Percentiles rank a stretch among this genome's conserved stretches.
These are phyloP conservation scores for Acrocephalus scirpaceus DNA, from an alignment of 2,797 vertebrate genomes.

Conservation along the genomic window DNA sequence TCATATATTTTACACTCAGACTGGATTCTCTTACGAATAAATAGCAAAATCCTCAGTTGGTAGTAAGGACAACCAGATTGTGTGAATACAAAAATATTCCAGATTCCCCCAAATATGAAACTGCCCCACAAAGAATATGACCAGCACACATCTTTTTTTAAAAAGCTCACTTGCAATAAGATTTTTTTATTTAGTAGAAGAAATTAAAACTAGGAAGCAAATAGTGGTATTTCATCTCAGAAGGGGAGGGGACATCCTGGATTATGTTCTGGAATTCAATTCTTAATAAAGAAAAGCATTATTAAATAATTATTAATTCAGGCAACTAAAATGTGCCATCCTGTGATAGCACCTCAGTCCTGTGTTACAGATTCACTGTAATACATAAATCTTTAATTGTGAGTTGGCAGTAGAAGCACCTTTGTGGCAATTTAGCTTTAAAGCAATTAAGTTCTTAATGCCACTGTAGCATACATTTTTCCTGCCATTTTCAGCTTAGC, in stretches of 20 bases:
- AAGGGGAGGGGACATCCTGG: not conserved
- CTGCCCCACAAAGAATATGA: not conserved
- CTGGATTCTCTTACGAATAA: not conserved
- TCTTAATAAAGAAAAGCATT: not conserved
- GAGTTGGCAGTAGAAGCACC: not conserved
- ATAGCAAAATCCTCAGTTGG: not conserved
- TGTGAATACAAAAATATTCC: not conserved
- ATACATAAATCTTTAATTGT: not conserved
- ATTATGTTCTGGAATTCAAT: not conserved
- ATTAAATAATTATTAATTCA: not conserved
- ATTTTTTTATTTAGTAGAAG: not conserved
- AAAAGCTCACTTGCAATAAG: not conserved
- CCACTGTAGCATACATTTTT: not conserved
- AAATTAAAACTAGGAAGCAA: not conserved
- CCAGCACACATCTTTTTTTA: not conserved
- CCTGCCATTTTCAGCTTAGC: not conserved
- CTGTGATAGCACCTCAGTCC: not conserved
- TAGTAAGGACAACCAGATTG: not conserved
- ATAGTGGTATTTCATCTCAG: not conserved
- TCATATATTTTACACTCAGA: not conserved
- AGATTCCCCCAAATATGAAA: not conserved
- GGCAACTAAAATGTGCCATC: not conserved
- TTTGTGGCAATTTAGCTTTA: not conserved
- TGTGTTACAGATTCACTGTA: not conserved
- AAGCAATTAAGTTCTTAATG: conserved; percentile 18